Evolutionary conservation across 2,797 vertebrate genomes (phyloP).

Genomic region (Spinus olivaceus): DNA sequence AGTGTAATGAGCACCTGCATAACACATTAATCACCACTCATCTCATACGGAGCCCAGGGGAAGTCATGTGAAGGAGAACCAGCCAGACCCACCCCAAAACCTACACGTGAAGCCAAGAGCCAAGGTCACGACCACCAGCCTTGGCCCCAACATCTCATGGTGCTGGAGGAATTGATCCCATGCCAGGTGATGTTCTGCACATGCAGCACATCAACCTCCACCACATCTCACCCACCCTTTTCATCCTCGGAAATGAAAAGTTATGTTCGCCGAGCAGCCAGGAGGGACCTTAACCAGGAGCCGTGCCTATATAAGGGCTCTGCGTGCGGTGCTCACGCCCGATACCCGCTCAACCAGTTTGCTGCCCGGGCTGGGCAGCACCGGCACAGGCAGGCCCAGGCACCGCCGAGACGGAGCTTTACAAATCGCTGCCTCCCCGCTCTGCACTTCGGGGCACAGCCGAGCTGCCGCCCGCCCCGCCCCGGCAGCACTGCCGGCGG

Average conservation of each 20-base stretch:
- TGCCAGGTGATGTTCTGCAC: rapidly evolving
- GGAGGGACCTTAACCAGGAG: not conserved
- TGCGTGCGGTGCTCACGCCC: not conserved
- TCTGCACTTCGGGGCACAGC: not conserved
- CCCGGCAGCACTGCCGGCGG: not conserved
- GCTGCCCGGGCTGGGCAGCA: not conserved
- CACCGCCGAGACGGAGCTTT: not conserved
- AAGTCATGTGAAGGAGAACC: not conserved
- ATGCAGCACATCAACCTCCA: rapidly evolving
- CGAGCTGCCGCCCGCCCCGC: not conserved
- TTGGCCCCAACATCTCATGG: rapidly evolving
- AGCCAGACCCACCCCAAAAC: not conserved
- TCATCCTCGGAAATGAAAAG: not conserved
- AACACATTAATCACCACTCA: not conserved
- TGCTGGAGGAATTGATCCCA: rapidly evolving
- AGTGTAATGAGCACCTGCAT: not conserved
- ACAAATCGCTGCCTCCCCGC: not conserved
- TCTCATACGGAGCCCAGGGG: rapidly evolving
- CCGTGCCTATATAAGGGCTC: not conserved
- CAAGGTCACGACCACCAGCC: not conserved
- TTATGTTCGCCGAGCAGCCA: rapidly evolving
- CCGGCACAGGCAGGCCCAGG: conserved; percentile 27
- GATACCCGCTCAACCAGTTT: conserved; percentile 51
- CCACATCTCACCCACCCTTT: not conserved
- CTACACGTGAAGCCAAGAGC: rapidly evolving